These are phyloP conservation scores for Cylas formicarius DNA, from an alignment of 1,140 invertebrate species.

Conservation along the genomic window DNA sequence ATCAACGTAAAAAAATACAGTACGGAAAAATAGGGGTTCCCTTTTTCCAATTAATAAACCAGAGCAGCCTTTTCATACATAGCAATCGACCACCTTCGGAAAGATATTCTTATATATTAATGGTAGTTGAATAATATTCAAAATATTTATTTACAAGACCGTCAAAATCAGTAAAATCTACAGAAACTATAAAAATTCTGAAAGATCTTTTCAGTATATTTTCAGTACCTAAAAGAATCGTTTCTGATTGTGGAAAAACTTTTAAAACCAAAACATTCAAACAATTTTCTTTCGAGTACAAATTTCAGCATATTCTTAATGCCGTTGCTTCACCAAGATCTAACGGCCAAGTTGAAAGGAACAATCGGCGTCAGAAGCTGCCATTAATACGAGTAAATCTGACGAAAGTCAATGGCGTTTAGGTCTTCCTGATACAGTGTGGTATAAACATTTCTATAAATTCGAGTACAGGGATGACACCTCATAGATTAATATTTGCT, in stretches of 20 bases:
- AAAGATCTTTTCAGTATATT: not conserved
- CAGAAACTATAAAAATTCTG: not conserved
- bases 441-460: constrained; percentile 6
- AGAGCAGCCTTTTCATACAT: constrained; percentile 7
- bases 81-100: constrained; percentile 18
- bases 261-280: no score
- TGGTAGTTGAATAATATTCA: constrained; percentile 16
- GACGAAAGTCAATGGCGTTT: constrained; percentile 3
- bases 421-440: constrained; percentile 3
- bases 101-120: constrained; percentile 14
- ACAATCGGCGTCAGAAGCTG: not conserved
- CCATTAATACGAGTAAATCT: not conserved
- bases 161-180: not conserved
- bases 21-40: constrained; percentile 10
- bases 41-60: constrained; percentile 16
- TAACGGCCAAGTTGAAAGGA: not conserved
- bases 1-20: constrained; percentile 3
- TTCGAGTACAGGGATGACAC: not conserved
- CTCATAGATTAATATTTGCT: constrained; percentile 2
- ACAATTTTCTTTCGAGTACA: no score
- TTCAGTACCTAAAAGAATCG: not conserved
- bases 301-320: not conserved
- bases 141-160: constrained; percentile 8
- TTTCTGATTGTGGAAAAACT: not conserved
- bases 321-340: no score